Evolutionary conservation across 2,113 vertebrate genomes (phyloP), one percentile per base, ranked within the genome.

Genomic region (Eulacestoma nigropectus): DNA sequence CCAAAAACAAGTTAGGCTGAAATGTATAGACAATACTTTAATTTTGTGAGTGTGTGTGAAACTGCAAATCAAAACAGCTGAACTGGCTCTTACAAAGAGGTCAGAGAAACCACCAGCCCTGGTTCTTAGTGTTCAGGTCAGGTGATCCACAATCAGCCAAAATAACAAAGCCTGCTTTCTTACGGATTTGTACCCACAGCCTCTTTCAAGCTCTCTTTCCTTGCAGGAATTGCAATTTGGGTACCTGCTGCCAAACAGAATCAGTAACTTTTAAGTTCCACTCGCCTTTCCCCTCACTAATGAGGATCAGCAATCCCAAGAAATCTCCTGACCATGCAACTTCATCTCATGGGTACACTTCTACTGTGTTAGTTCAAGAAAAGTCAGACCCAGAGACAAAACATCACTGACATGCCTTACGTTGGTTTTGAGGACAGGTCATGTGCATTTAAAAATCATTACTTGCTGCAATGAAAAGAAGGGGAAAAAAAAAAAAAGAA

Each of bases 1-100:
- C 96, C 96, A 95, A 62, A 97, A 94, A 74, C 88, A 84, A 93
- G 89, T 92, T 78, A 84, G 92, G 85, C 73, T 96, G 88, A 93
- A 96, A 93, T 94, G 84, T 89, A 89, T 90, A 90, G 80, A 75
- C 84, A 88, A 90, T 90, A 74, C 86, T 85, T 92, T 90, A 82
- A 49, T 35, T 74, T 75, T 47, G 41, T 44, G 33, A 55, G 27
- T 30, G 33, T 73, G 39, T 67, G 64, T 44, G 44, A 89, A 93
- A 84, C 35, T 52, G 73, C 72, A 84, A 90, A 93, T 84, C 68
- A 78, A 72, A 95, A 91, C 79, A 89, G 75, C 21, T 75, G 46
- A 69, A 67, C 11, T 53, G 63, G n/a, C 41, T 87, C 44, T 53
- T 60, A 92, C 56, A 41, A 84, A 86, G 68, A 80, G 82, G 63